Evolutionary conservation across 2,113 vertebrate genomes (phyloP).

Genomic region (Hippocampus comes): DNA sequence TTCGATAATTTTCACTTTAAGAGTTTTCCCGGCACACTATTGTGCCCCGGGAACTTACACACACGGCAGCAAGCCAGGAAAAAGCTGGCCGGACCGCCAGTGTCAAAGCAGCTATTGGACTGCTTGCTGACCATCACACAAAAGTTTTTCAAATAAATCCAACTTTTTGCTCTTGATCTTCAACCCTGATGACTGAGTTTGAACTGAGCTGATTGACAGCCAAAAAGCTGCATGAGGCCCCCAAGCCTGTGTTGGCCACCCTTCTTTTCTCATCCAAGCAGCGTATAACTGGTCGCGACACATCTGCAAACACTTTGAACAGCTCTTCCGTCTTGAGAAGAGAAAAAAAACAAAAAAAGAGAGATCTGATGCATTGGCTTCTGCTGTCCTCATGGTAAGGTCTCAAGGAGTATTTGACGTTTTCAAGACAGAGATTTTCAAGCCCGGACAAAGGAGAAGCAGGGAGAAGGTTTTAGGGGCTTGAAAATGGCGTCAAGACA

Average conservation of each 20-base stretch:
- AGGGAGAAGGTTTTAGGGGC: conserved; percentile 23
- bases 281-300: conserved; percentile 75
- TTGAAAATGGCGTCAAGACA: conserved; percentile 14
- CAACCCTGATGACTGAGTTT: not conserved
- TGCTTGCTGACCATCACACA: not conserved
- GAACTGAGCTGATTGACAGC: not conserved
- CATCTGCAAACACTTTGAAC: conserved; percentile 83
- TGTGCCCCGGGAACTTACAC: not conserved
- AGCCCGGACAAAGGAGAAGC: conserved; percentile 44
- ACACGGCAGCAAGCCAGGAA: not conserved
- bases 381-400: not conserved
- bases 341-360: not conserved
- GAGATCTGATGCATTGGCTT: conserved; percentile 27
- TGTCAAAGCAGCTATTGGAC: not conserved
- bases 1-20: not conserved
- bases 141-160: not conserved
- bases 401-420: conserved; percentile 1
- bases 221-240: not conserved
- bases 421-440: conserved; percentile 13
- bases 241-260: not conserved
- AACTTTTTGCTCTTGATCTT: not conserved
- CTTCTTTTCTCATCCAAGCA: conserved; percentile 45
- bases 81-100: not conserved
- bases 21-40: too few species aligned
- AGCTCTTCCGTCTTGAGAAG: conserved; percentile 38